Evolutionary conservation across 1,140 invertebrate genomes (phyloP).

Genomic region (Gyrodactylus bullatarudis): DNA sequence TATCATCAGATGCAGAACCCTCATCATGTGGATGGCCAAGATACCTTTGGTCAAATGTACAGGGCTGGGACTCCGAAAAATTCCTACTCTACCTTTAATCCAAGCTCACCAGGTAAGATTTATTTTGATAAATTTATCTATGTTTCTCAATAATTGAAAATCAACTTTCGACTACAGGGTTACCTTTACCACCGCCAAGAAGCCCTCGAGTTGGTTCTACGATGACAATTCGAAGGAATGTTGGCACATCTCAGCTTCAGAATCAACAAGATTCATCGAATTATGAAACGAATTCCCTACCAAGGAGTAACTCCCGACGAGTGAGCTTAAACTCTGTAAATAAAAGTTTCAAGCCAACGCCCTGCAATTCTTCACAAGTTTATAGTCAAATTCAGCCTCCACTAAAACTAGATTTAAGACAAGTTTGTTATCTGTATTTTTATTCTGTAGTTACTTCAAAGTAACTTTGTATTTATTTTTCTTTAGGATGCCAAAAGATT

Average conservation of each 20-base stretch:
- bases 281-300: background rate
- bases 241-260: too few species aligned
- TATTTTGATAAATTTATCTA: too few species aligned
- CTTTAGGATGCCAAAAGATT: background rate
- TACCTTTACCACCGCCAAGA: background rate
- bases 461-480: background rate
- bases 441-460: too few species aligned
- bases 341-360: too few species aligned
- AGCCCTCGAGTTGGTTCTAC: background rate
- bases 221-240: background rate
- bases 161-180: background rate
- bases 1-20: background rate
- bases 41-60: background rate
- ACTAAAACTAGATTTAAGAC: background rate
- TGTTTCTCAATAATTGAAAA: too few species aligned
- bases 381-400: background rate
- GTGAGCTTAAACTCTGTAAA: background rate
- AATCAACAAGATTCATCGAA: background rate
- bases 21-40: background rate
- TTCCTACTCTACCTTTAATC: background rate
- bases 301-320: background rate
- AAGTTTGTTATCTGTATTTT: background rate
- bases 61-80: background rate
- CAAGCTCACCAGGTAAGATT: background rate
- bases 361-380: too few species aligned